These are phyloP conservation scores for Oryzias woworae DNA, from an alignment of 2,113 vertebrate genomes.

Conservation along the genomic window DNA sequence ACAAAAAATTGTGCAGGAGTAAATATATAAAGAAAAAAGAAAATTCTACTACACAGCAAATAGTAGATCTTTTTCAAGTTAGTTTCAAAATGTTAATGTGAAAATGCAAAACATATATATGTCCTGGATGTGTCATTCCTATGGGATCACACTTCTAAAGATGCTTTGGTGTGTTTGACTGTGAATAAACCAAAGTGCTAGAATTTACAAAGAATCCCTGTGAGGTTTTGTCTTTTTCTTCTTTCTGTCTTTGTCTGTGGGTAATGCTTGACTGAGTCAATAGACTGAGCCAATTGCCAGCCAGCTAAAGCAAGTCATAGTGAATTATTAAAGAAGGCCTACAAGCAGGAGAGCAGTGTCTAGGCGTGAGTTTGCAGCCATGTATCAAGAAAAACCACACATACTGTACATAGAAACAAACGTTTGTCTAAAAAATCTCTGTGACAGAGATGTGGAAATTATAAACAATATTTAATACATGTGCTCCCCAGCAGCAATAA, in stretches of 20 bases:
- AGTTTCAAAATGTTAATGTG: background rate
- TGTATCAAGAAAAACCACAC: background rate
- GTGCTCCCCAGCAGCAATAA: background rate
- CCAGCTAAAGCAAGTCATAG: slow-evolving; percentile 39
- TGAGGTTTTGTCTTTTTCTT: background rate
- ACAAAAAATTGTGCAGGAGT: too few species aligned
- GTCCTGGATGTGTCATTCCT: background rate
- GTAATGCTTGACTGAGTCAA: slow-evolving; percentile 29
- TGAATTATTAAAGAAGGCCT: slow-evolving; percentile 70
- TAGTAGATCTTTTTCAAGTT: background rate
- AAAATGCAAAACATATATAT: background rate
- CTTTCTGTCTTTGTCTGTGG: slow-evolving; percentile 2
- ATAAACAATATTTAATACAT: background rate
- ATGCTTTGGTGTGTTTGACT: background rate
- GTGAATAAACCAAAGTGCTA: slow-evolving; percentile 15
- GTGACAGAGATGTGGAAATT: background rate
- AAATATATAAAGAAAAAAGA: background rate
- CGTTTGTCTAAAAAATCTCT: too few species aligned
- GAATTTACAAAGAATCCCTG: slow-evolving; percentile 10
- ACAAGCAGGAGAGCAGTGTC: slow-evolving; percentile 39
- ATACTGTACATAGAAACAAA: too few species aligned
- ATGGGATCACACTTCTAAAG: slow-evolving; percentile 22
- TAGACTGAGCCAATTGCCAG: slow-evolving; percentile 35
- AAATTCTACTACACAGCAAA: background rate
- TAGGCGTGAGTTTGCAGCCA: slow-evolving; percentile 11